A percentile compares a stretch with the other conserved stretches of the same genome.
Conservation (phyloP, 2,888 invertebrate species). For the Sinotaia quadrata region DNA sequence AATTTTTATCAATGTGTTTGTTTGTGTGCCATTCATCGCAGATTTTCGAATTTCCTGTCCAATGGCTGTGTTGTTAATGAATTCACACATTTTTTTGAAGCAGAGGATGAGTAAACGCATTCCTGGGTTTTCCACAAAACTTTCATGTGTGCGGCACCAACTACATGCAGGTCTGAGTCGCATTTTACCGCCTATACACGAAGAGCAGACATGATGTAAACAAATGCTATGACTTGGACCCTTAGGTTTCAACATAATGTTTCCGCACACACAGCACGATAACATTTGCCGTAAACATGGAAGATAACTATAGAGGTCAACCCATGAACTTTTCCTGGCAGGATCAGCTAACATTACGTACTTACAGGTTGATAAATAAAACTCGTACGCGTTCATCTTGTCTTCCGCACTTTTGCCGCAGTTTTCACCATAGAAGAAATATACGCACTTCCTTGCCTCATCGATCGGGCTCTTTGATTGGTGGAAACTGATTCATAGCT, state of each 20-base stretch:
- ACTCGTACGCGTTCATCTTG: conserved; percentile 84
- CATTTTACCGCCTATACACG: conserved; percentile 88
- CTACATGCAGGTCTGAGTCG: conserved; percentile 87
- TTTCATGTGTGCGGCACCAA: conserved; percentile 87
- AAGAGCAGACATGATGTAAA: conserved; percentile 90
- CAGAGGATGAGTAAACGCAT: conserved; percentile 87
- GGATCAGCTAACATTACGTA: conserved; percentile 84
- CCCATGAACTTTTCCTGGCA: conserved; percentile 79
- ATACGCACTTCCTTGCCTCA: conserved; percentile 32
- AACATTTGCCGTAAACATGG: conserved; percentile 89
- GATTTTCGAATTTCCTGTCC: conserved; percentile 43
- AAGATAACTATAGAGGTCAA: conserved; percentile 86
- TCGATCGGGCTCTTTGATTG: conserved; percentile 17
- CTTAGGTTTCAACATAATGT: conserved; percentile 85
- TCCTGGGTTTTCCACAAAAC: conserved; percentile 86
- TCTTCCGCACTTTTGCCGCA: conserved; percentile 9
- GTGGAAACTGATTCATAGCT: conserved; percentile 17
- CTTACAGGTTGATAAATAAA: conserved; percentile 87
- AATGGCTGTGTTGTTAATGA: conserved; percentile 76
- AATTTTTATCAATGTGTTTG: conserved; percentile 54
- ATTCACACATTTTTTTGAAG: conserved; percentile 90
- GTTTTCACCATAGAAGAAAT: conserved; percentile 13
- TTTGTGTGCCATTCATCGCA: conserved; percentile 48
- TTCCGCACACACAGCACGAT: conserved; percentile 91
- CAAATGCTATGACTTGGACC: conserved; percentile 83